Conservation (phyloP, 2,113 vertebrate species). For the Microcebus tavaratra region DNA sequence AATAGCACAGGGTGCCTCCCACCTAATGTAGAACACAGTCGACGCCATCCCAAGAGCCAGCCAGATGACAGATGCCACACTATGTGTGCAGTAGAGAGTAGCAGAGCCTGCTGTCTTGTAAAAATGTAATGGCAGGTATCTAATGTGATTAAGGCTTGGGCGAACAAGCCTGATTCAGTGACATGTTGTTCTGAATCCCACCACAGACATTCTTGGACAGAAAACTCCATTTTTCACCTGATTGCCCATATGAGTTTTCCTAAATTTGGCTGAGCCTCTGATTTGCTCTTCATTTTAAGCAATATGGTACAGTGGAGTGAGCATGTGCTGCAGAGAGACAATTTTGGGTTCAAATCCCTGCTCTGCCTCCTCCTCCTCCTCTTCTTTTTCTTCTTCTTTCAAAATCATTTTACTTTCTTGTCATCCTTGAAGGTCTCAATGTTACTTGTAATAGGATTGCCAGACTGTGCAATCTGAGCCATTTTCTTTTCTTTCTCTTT, state of each 20-base stretch:
- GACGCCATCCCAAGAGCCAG: slow-evolving; percentile 36
- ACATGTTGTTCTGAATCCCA: slow-evolving; percentile 61
- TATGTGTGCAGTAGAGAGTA: slow-evolving; percentile 68
- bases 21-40: slow-evolving; percentile 16
- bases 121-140: slow-evolving; percentile 62
- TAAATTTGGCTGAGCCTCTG: too few species aligned
- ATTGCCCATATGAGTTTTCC: neutral
- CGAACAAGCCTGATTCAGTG: slow-evolving; percentile 1
- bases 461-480: neutral
- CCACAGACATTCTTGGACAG: slow-evolving; percentile 32
- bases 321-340: too few species aligned
- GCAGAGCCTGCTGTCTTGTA: slow-evolving; percentile 62
- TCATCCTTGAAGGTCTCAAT: neutral
- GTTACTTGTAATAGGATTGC: neutral
- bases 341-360: too few species aligned
- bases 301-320: too few species aligned
- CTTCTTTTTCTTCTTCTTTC: too few species aligned
- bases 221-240: slow-evolving; percentile 47
- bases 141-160: slow-evolving; percentile 52
- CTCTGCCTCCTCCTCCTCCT: too few species aligned
- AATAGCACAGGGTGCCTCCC: slow-evolving; percentile 28
- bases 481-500: neutral
- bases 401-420: neutral
- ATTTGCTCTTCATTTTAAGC: too few species aligned
- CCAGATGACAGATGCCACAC: slow-evolving; percentile 55